Conservation (phyloP, 1,140 invertebrate species). For the Nixonia krombeini region DNA sequence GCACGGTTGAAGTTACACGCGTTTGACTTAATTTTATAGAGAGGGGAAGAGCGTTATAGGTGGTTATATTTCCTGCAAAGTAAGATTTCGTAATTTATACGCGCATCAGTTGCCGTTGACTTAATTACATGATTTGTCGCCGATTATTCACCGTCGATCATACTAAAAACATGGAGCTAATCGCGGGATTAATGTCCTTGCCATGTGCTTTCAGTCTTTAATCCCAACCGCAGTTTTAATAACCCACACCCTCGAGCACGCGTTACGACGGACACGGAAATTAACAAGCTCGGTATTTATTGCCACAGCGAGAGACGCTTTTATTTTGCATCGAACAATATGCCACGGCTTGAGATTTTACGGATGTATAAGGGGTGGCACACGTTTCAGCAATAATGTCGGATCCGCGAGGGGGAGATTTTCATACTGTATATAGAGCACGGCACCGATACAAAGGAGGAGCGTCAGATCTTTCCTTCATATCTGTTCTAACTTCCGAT, state of each 20-base stretch:
- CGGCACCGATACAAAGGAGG: slow-evolving; percentile 3
- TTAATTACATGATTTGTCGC: too few species aligned
- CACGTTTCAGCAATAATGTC: slow-evolving; percentile 31
- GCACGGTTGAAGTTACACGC: too few species aligned
- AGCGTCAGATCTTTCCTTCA: slow-evolving; percentile 4
- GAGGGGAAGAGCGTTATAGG: too few species aligned
- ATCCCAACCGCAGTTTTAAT: slow-evolving; percentile 52
- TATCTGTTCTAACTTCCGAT: slow-evolving; percentile 3
- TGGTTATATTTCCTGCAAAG: too few species aligned
- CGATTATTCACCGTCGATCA: neutral
- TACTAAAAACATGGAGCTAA: slow-evolving; percentile 39
- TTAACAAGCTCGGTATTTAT: slow-evolving; percentile 31
- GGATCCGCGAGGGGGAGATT: neutral
- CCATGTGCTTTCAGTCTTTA: slow-evolving; percentile 26
- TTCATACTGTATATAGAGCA: slow-evolving; percentile 1
- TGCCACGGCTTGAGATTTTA: slow-evolving; percentile 12
- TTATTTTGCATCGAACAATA: slow-evolving; percentile 15
- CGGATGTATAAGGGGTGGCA: slow-evolving; percentile 11
- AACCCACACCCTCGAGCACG: slow-evolving; percentile 32
- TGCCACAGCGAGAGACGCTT: slow-evolving; percentile 17
- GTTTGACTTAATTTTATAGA: too few species aligned
- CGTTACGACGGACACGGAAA: slow-evolving; percentile 2
- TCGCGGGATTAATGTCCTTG: slow-evolving; percentile 54
- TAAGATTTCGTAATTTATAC: too few species aligned
- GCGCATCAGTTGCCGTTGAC: too few species aligned